Percentiles rank a stretch among this genome's conserved stretches.
Evolutionary conservation across 2,888 invertebrate genomes (phyloP).

Genomic region (Drosophila rubida): DNA sequence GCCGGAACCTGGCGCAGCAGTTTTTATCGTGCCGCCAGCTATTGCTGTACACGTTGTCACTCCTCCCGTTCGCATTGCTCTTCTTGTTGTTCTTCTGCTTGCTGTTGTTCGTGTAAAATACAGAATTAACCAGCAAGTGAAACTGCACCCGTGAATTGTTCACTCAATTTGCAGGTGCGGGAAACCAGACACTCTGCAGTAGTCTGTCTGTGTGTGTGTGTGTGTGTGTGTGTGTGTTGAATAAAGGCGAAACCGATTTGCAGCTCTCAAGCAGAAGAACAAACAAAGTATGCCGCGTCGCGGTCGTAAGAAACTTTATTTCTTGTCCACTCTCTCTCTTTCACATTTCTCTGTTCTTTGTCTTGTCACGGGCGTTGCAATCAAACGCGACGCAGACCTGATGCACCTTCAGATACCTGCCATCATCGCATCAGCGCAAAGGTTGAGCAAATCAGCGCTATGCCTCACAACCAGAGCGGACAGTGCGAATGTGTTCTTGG

Average conservation of each 20-base stretch:
- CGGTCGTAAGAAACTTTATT: conserved; percentile 1
- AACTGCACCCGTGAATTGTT: conserved; percentile 44
- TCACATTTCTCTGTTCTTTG: background rate
- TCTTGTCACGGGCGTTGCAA: background rate
- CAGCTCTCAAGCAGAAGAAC: conserved; percentile 66
- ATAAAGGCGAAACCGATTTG: conserved; percentile 41
- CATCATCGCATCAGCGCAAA: background rate
- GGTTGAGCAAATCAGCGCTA: background rate
- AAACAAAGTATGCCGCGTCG: conserved; percentile 46
- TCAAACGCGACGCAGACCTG: background rate
- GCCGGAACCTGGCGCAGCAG: conserved; percentile 17
- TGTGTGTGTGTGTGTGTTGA: background rate
- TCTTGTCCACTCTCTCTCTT: background rate
- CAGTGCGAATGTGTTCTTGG: background rate
- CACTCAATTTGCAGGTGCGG: conserved; percentile 2
- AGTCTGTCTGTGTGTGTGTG: too few species aligned
- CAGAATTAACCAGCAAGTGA: conserved; percentile 8
- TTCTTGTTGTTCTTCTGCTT: background rate
- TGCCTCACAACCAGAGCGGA: background rate
- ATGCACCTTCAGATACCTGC: background rate
- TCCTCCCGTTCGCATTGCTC: too few species aligned
- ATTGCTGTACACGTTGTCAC: conserved; percentile 9
- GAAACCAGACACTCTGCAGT: conserved; percentile 1
- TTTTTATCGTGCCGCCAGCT: conserved; percentile 25
- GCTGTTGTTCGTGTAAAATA: background rate